Evolutionary conservation across 2,888 invertebrate species (phyloP).

Genomic region (Globia sparganii): DNA sequence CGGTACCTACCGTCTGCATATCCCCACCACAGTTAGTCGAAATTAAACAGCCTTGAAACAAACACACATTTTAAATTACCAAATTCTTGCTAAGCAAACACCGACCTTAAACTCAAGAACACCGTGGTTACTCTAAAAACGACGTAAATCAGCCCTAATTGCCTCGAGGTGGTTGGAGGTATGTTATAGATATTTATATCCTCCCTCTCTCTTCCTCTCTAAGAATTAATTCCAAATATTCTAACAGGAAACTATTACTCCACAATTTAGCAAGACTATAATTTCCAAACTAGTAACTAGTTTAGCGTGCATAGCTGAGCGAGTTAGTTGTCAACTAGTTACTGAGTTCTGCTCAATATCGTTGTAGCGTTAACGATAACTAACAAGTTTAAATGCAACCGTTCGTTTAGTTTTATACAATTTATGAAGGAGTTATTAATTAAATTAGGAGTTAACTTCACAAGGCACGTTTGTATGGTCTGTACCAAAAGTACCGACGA

Average conservation of each 20-base stretch:
- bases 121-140: not conserved
- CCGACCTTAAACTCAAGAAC: not conserved
- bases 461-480: not conserved
- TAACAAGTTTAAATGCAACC: slow-evolving; percentile 17
- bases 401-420: slow-evolving; percentile 19
- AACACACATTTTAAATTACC: not conserved
- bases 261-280: slow-evolving; percentile 34
- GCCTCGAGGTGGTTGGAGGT: not conserved
- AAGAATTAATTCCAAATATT: slow-evolving; percentile 15
- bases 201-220: not conserved
- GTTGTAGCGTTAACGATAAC: slow-evolving; percentile 10
- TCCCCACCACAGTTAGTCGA: not conserved
- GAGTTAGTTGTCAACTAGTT: slow-evolving; percentile 44
- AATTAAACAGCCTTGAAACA: not conserved
- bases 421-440: slow-evolving; percentile 18
- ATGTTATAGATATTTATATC: not conserved
- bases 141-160: not conserved
- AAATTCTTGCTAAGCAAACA: not conserved
- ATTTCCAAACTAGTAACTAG: slow-evolving; percentile 45
- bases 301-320: slow-evolving; percentile 12
- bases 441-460: not conserved
- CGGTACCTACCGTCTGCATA: not conserved
- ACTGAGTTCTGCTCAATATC: slow-evolving; percentile 42
- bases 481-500: not conserved
- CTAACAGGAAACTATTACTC: slow-evolving; percentile 24